phyloP scores from a whole-genome alignment of 1,140 invertebrate genomes.

The Meloidogyne floridensis region DNA sequence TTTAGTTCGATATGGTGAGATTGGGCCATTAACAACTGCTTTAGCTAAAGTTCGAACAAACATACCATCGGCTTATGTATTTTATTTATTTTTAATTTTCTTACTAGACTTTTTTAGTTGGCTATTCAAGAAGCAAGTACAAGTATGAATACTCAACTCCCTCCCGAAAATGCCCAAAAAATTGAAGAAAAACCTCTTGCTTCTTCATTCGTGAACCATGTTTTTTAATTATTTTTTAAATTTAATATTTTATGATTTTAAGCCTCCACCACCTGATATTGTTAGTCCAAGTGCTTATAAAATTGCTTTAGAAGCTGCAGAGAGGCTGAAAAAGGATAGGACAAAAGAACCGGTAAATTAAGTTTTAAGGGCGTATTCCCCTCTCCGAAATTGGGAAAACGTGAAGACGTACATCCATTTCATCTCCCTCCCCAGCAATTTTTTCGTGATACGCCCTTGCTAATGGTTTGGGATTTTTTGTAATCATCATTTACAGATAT shows the following conservation, averaged over 20 bases:
- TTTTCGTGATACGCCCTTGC: too few relatives aligned
- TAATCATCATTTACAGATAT: neutral
- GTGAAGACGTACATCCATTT: too few relatives aligned
- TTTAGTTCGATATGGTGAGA: slow-evolving; percentile 22
- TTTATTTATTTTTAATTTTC: neutral
- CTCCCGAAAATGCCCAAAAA: slow-evolving; percentile 1
- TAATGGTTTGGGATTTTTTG: neutral
- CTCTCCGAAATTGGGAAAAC: too few relatives aligned
- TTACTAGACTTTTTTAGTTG: neutral
- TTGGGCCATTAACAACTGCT: slow-evolving; percentile 35
- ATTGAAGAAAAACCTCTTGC: neutral
- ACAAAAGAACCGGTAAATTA: slow-evolving; percentile 9
- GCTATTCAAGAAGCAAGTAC: slow-evolving; percentile 10
- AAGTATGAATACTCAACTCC: neutral
- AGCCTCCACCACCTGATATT: slow-evolving; percentile 10
- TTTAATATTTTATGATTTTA: neutral
- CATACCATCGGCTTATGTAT: slow-evolving; percentile 34
- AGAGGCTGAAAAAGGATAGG: neutral
- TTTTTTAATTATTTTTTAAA: neutral
- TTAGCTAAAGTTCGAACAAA: slow-evolving; percentile 34
- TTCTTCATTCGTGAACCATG: neutral
- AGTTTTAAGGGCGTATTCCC: too few relatives aligned
- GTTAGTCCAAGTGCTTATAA: slow-evolving; percentile 27
- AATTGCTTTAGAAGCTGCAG: slow-evolving; percentile 27
- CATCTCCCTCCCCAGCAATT: too few relatives aligned